Conservation (phyloP, 2,113 vertebrate species). For the Sylvicapra grimmia region DNA sequence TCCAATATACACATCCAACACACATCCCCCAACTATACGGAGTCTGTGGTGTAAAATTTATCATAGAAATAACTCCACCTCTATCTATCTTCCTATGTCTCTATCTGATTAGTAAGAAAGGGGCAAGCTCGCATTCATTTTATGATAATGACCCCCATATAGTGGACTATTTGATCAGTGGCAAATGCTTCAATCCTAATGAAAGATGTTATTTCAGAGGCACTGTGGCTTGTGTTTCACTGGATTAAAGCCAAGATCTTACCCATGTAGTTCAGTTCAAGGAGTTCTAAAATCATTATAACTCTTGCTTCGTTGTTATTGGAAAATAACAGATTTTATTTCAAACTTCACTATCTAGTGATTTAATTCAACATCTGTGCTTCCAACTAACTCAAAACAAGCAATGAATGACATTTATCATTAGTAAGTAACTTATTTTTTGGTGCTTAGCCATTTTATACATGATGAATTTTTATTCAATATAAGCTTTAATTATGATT, state of each 20-base stretch:
- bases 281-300: not conserved
- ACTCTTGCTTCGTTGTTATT: not conserved
- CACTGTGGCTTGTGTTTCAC: not conserved
- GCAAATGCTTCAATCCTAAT: not conserved
- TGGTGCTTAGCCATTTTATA: constrained; percentile 4
- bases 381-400: not conserved
- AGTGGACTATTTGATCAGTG: not conserved
- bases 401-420: not conserved
- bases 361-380: not conserved
- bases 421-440: constrained; percentile 25
- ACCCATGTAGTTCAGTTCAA: not conserved
- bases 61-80: not conserved
- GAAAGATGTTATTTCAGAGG: not conserved
- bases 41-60: not conserved
- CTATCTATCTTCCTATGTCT: not conserved
- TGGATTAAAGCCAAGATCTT: not conserved
- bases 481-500: not conserved
- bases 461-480: not conserved
- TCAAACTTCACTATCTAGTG: not conserved
- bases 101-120: not conserved
- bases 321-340: constrained; percentile 20
- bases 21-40: not conserved
- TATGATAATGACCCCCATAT: not conserved
- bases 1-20: not conserved
- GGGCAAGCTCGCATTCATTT: not conserved